Evolutionary conservation across 2,797 vertebrate species (phyloP), one percentile per base, ranked within the genome.

Genomic region (Sebastes diaconus): DNA sequence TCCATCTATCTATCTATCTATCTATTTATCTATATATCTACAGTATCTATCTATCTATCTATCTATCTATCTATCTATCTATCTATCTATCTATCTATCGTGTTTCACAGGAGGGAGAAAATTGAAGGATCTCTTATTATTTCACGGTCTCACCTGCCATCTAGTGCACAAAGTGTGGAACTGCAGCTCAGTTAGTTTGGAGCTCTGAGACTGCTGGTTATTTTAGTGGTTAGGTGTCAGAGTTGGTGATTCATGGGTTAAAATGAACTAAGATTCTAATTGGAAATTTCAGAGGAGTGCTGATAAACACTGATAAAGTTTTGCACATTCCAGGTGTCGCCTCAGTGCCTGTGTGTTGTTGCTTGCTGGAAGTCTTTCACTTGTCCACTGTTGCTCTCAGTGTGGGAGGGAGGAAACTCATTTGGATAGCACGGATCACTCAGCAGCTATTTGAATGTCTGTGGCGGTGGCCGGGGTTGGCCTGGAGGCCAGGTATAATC

Each of bases 91-190:
- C 68, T 84, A 67, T 85, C 77, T 88, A 52, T 79, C 70, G 46
- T 52, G 54, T 81, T 80, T 84, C 73, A 73, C 11, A 20, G 55
- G 20, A 75, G 77, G 79, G 77, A 87, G 79, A 42, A 42, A 42
- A 42, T 14, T 14, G 24, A 77, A 61, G 25, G 13, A 72, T 36
- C 70, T 73, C 65, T 60, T 18, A 55, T 30, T 85, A 92, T 95
- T 92, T 39, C 73, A 86, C 77, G 94, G 94, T 94, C 93, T 94
- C 90, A 85, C 3, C 54, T 92, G 89, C 93, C 95, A 92, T 92
- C 96, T 95, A 94, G 93, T 83, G 95, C 29, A 10, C 30, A 74
- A 14, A 25, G 5, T 2, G 1, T 7, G 24, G 71, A 86, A 90
- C 84, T 87, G 81, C 88, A 80, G 32, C 22, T 2, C 12, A 46